These are phyloP conservation scores for Corydoras sp. DNA, from an alignment of 2,113 vertebrate genomes.

Conservation along the genomic window DNA sequence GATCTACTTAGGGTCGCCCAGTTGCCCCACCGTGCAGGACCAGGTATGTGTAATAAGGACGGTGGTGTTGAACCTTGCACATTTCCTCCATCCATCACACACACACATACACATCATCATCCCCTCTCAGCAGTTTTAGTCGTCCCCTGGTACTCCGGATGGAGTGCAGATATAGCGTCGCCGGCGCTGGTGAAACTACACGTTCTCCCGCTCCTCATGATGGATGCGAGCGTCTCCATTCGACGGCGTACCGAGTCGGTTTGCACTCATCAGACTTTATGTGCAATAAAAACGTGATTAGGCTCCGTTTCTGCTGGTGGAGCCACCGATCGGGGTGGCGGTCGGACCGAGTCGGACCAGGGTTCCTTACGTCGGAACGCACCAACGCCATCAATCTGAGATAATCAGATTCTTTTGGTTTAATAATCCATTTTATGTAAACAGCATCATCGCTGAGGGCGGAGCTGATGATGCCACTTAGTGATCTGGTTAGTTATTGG, in stretches of 20 bases:
- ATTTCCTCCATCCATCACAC: conserved; percentile 46
- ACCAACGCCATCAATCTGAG: too few species aligned
- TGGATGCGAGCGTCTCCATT: conserved; percentile 17
- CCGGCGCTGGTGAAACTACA: conserved; percentile 38
- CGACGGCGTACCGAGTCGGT: background rate
- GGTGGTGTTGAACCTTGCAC: conserved; percentile 46
- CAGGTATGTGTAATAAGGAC: conserved; percentile 41
- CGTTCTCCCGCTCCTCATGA: conserved; percentile 26
- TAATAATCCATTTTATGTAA: too few species aligned
- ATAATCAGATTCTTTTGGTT: too few species aligned
- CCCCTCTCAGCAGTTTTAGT: conserved; percentile 48
- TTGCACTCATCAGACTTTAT: background rate
- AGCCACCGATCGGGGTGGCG: too few species aligned
- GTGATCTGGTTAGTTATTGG: too few species aligned
- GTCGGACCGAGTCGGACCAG: too few species aligned
- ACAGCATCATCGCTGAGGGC: too few species aligned
- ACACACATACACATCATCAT: conserved; percentile 37
- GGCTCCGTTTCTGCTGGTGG: too few species aligned
- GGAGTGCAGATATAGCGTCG: conserved; percentile 36
- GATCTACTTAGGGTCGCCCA: too few species aligned
- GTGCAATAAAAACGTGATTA: too few species aligned
- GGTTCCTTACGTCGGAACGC: too few species aligned
- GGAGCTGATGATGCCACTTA: too few species aligned
- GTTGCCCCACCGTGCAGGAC: background rate
- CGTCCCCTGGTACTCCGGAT: conserved; percentile 39